phyloP scores from a whole-genome alignment of 2,888 invertebrate species.

The Cheiracanthium punctorium region DNA sequence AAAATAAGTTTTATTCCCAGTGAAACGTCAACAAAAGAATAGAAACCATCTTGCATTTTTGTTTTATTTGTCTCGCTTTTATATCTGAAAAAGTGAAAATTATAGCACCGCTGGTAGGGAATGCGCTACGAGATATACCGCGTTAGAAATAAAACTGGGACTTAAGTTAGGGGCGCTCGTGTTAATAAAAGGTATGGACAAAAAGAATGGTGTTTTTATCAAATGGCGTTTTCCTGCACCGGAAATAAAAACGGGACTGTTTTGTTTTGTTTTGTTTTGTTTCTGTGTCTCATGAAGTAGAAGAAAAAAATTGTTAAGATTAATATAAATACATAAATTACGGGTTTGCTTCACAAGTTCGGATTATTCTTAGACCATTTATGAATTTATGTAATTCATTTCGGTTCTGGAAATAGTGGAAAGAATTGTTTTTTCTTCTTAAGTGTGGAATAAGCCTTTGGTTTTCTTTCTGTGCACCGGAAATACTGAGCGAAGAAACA shows the following conservation, averaged over 20 bases:
- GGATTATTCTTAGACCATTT: background rate
- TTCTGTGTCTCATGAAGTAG: too few relatives aligned
- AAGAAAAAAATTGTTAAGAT: background rate
- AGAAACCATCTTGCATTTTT: conserved; percentile 1
- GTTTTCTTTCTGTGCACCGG: too few relatives aligned
- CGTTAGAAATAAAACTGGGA: background rate
- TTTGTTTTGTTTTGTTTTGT: too few relatives aligned
- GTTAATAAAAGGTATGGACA: background rate
- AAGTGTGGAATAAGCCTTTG: background rate
- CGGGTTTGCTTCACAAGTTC: background rate
- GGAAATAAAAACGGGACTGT: background rate
- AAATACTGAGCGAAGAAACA: too few relatives aligned
- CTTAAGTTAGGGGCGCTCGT: background rate
- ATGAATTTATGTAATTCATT: background rate
- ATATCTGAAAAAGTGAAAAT: conserved; percentile 2
- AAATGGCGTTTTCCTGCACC: background rate
- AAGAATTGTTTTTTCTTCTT: background rate
- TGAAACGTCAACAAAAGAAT: conserved; percentile 33
- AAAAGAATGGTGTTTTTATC: background rate
- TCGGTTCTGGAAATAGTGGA: background rate
- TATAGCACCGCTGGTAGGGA: background rate
- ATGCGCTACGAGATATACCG: background rate
- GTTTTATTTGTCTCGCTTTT: conserved; percentile 4
- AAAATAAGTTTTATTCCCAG: conserved; percentile 48
- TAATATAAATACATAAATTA: conserved; percentile 1